Evolutionary conservation across 2,797 vertebrate species (phyloP), one percentile per base, ranked within the genome.

Genomic region (Phalloptychus januarius): DNA sequence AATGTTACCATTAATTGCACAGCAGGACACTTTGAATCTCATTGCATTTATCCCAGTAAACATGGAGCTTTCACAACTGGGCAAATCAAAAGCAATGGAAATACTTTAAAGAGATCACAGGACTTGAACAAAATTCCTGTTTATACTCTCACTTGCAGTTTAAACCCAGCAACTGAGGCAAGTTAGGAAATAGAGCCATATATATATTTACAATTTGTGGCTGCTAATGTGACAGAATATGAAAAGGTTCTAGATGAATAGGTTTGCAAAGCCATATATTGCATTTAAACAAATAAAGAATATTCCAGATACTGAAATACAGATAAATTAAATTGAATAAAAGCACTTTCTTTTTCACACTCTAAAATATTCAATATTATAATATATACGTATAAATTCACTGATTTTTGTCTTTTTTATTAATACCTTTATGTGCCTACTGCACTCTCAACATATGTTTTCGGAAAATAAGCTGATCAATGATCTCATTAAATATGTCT

Each of bases 321-420:
- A 75, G 25, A 38, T 86, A 75, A 48, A 71, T 33, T 45, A 85
- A 83, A 84, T 52, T 84, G 86, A 76, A 48, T 72, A 18, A 58
- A 85, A 83, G 81, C 46, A 81, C 38, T 69, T 82, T 73, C 77
- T 79, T 52, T n/a, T 87, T 79, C 63, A 44, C 79, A 40, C 80
- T 84, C 77, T 85, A 85, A 77, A 83, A 84, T n/a, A n/a, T n/a
- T n/a, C n/a, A n/a, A n/a, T n/a, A n/a, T n/a, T n/a, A n/a, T n/a
- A n/a, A n/a, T n/a, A n/a, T n/a, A n/a, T n/a, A n/a, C n/a, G n/a
- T n/a, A n/a, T n/a, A n/a, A n/a, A n/a, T n/a, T n/a, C n/a, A n/a
- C n/a, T n/a, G n/a, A n/a, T n/a, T n/a, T n/a, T 52, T 25, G 76
- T 80, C 6, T 84, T 75, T 82, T 67, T 77, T 61, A 86, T 76